Percentiles rank a stretch among this genome's conserved stretches.
phyloP scores from a whole-genome alignment of 2,797 vertebrate genomes.

The Sebastes steindachneri region DNA sequence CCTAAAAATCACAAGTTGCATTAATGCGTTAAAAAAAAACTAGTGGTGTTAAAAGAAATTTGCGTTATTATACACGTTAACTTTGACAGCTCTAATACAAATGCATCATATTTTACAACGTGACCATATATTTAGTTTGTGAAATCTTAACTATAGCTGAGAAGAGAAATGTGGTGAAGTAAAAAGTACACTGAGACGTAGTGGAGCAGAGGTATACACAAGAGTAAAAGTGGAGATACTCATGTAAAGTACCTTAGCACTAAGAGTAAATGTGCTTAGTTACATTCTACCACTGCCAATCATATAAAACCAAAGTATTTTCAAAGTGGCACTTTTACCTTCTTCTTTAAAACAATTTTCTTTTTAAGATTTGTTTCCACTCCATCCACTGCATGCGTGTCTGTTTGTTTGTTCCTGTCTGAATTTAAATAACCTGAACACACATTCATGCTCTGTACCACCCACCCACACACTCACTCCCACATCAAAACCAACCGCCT shows the following conservation, averaged over 20 bases:
- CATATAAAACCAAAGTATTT: background rate
- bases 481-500: conserved; percentile 45
- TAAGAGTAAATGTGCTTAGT: background rate
- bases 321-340: background rate
- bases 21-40: too few relatives aligned
- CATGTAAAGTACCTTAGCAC: accelerated
- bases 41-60: too few relatives aligned
- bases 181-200: background rate
- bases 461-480: conserved; percentile 3
- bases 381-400: background rate
- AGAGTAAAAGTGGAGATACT: background rate
- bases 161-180: background rate
- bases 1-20: too few relatives aligned
- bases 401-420: conserved; percentile 6
- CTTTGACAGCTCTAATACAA: accelerated
- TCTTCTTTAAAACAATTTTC: too few relatives aligned
- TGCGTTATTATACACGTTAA: too few relatives aligned
- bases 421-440: conserved; percentile 22
- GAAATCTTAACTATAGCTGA: background rate
- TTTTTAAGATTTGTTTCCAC: background rate
- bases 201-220: background rate
- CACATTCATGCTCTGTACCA: conserved; percentile 6
- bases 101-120: background rate
- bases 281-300: background rate
- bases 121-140: background rate